Conservation (phyloP, 1,140 invertebrate genomes). For the Sycophila sp. region DNA sequence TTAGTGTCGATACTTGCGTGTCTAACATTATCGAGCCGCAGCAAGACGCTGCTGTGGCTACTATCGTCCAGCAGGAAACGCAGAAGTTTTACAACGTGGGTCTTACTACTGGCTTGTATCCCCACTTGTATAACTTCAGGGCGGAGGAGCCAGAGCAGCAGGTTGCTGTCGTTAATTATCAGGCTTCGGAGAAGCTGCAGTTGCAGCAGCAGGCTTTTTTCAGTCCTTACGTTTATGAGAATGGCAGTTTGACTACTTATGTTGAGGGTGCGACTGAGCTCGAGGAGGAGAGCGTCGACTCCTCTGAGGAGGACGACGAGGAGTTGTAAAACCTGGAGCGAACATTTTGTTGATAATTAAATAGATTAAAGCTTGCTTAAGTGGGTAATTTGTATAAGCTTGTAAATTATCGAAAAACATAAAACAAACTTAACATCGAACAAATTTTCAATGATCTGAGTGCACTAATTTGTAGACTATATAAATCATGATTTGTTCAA, state of each 20-base stretch:
- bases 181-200: slow-evolving; percentile 52
- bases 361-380: too few relatives aligned
- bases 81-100: slow-evolving; percentile 57
- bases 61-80: slow-evolving; percentile 41
- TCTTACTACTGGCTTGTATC: slow-evolving; percentile 55
- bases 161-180: slow-evolving; percentile 60
- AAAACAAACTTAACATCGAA: too few relatives aligned
- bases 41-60: slow-evolving; percentile 21
- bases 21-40: slow-evolving; percentile 22
- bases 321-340: slow-evolving; percentile 29
- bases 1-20: slow-evolving; percentile 30
- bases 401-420: too few relatives aligned
- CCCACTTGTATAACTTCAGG: slow-evolving; percentile 60
- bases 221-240: slow-evolving; percentile 57
- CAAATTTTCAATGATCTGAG: too few relatives aligned
- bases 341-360: slow-evolving; percentile 27
- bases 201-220: slow-evolving; percentile 55
- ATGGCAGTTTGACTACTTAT: slow-evolving; percentile 48
- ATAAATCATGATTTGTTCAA: too few relatives aligned
- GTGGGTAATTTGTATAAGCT: too few relatives aligned
- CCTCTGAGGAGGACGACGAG: slow-evolving; percentile 48
- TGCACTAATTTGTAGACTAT: too few relatives aligned
- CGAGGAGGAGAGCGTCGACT: slow-evolving; percentile 54
- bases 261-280: slow-evolving; percentile 44
- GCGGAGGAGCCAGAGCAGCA: slow-evolving; percentile 49